phyloP scores from a whole-genome alignment of 1,140 invertebrate genomes.

The Papilio polytes region DNA sequence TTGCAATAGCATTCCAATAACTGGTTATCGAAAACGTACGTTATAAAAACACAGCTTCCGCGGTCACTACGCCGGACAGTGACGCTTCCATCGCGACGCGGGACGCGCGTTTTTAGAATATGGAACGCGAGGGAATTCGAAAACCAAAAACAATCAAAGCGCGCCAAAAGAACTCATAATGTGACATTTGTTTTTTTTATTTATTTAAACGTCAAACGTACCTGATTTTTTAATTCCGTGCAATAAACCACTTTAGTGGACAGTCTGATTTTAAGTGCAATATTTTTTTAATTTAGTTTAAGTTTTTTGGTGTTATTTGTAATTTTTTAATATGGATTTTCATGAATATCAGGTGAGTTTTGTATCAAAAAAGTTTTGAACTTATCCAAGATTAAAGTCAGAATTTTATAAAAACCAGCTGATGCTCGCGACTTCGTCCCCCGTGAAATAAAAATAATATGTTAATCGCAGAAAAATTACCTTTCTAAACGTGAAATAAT shows the following conservation, averaged over 20 bases:
- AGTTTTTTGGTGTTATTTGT: conserved; percentile 40
- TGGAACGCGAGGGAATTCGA: conserved; percentile 45
- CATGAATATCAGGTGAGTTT: conserved; percentile 75
- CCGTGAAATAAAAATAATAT: too few relatives aligned
- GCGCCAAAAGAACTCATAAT: conserved; percentile 33
- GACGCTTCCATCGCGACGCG: conserved; percentile 42
- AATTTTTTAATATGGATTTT: conserved; percentile 67
- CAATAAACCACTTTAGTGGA: conserved; percentile 71
- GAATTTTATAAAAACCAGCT: too few relatives aligned
- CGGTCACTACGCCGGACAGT: conserved; percentile 13
- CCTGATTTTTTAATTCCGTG: conserved; percentile 66
- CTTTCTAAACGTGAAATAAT: too few relatives aligned
- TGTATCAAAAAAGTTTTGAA: conserved; percentile 8
- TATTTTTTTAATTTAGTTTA: conserved; percentile 60
- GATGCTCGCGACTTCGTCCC: too few relatives aligned
- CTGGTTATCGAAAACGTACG: conserved; percentile 20
- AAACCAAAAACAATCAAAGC: conserved; percentile 45
- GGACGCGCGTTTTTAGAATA: conserved; percentile 44
- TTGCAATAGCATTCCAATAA: conserved; percentile 12
- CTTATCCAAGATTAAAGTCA: too few relatives aligned
- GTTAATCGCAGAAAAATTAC: too few relatives aligned
- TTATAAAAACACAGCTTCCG: conserved; percentile 30
- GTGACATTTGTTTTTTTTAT: conserved; percentile 46
- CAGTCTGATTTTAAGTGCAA: conserved; percentile 75
- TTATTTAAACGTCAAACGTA: conserved; percentile 54